Evolutionary conservation across 2,888 invertebrate genomes (phyloP).

Genomic region (Habrosyne pyritoides): DNA sequence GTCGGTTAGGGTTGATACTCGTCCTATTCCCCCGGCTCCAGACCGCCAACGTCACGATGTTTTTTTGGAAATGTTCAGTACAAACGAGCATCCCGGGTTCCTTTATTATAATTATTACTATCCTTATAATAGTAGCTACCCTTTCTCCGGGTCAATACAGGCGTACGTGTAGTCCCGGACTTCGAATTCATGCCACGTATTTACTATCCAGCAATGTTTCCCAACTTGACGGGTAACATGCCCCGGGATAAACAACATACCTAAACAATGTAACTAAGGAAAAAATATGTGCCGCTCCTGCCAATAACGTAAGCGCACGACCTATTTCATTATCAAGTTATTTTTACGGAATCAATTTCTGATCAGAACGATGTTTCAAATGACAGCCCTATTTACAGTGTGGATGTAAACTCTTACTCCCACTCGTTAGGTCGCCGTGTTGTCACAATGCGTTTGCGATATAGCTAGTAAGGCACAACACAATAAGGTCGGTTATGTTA

Average conservation of each 20-base stretch:
- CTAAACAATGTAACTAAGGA: slow-evolving; percentile 32
- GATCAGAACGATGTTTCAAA: background rate
- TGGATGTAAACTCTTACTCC: slow-evolving; percentile 30
- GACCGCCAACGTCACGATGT: slow-evolving; percentile 17
- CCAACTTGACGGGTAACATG: slow-evolving; percentile 37
- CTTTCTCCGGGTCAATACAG: slow-evolving; percentile 19
- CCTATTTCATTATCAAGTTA: slow-evolving; percentile 22
- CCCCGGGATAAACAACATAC: slow-evolving; percentile 31
- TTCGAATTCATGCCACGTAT: slow-evolving; percentile 45
- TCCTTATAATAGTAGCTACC: background rate
- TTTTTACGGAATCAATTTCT: background rate
- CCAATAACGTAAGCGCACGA: slow-evolving; percentile 18
- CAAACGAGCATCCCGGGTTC: slow-evolving; percentile 21
- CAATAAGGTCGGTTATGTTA: background rate
- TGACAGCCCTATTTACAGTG: slow-evolving; percentile 32
- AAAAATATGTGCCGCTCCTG: slow-evolving; percentile 30
- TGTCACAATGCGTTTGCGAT: slow-evolving; percentile 5
- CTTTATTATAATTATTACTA: slow-evolving; percentile 13
- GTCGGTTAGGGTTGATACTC: slow-evolving; percentile 47
- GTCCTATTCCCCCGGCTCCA: slow-evolving; percentile 15
- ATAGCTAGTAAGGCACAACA: background rate
- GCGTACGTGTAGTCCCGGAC: slow-evolving; percentile 24
- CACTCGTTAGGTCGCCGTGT: slow-evolving; percentile 3
- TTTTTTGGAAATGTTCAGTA: slow-evolving; percentile 26
- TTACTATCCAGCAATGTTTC: slow-evolving; percentile 38